Percentiles rank a stretch among this genome's conserved stretches.
Evolutionary conservation across 1,140 invertebrate genomes (phyloP).

Genomic region (Varroa destructor): DNA sequence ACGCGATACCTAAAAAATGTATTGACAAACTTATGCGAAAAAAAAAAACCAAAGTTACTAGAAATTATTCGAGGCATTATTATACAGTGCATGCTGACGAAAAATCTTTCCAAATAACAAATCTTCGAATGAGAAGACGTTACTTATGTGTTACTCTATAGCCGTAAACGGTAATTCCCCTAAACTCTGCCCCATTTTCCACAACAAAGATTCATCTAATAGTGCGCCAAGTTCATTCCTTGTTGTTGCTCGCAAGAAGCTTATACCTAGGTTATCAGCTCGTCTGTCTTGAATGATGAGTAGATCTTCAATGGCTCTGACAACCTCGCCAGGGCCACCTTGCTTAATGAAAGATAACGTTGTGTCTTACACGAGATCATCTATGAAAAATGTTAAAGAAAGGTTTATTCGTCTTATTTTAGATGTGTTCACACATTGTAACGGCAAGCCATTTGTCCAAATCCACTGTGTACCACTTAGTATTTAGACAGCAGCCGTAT

Average conservation of each 20-base stretch:
- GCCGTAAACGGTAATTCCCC: background rate
- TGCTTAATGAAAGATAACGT: constrained; percentile 13
- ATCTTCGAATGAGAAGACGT: background rate
- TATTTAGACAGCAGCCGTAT: no score
- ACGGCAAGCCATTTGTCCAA: no score
- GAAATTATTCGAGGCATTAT: no score
- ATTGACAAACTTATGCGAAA: no score
- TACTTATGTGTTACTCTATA: background rate
- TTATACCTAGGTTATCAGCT: no score
- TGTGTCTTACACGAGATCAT: background rate
- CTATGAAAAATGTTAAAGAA: background rate
- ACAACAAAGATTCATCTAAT: background rate
- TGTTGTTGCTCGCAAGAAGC: background rate
- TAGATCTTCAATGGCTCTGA: background rate
- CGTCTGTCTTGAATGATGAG: background rate
- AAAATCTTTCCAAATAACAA: background rate
- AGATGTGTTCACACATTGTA: no score
- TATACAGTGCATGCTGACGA: no score
- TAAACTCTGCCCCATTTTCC: background rate
- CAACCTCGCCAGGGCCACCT: background rate
- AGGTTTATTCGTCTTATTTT: no score
- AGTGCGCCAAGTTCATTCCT: constrained; percentile 2
- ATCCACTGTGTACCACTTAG: no score
- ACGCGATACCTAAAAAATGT: no score
- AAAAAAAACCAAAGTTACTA: no score